A percentile compares a stretch with the other conserved stretches of the same genome.
Evolutionary conservation across 2,113 vertebrate species (phyloP).

Genomic region (Rhombomys opimus): DNA sequence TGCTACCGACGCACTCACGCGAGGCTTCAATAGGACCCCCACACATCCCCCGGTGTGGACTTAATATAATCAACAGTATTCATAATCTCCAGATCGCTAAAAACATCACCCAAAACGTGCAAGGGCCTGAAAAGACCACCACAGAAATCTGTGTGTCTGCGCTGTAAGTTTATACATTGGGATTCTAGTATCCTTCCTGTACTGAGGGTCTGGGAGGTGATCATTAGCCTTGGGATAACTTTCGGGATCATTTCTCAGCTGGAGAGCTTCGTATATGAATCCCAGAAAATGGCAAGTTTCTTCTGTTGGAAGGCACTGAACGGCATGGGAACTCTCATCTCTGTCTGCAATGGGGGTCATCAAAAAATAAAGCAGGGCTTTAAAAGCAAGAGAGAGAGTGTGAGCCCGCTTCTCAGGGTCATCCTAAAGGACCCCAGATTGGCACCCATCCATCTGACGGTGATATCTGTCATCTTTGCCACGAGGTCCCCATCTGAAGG

Average conservation of each 20-base stretch:
- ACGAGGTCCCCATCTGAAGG: not conserved
- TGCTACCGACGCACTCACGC: not conserved
- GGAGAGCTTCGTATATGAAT: conserved; percentile 12
- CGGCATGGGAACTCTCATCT: conserved; percentile 44
- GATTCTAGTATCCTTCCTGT: conserved; percentile 36
- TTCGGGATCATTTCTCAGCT: conserved; percentile 42
- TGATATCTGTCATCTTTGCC: conserved; percentile 36
- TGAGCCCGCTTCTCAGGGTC: not conserved
- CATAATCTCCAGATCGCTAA: conserved; percentile 52
- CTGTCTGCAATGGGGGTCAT: conserved; percentile 50
- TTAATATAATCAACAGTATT: not conserved
- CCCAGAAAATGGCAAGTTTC: conserved; percentile 19
- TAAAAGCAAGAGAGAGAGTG: not conserved
- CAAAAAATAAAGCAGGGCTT: conserved; percentile 62
- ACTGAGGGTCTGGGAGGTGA: not conserved
- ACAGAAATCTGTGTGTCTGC: not conserved
- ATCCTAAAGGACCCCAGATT: conserved; percentile 40
- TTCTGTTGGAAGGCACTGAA: conserved; percentile 7
- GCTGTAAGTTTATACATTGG: not conserved
- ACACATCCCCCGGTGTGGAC: not conserved
- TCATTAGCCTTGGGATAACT: conserved; percentile 22
- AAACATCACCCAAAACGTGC: conserved; percentile 23
- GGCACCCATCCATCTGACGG: conserved; percentile 33
- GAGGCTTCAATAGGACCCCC: conserved; percentile 6
- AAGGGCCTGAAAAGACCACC: conserved; percentile 35